These are phyloP conservation scores for Callithrix jacchus DNA, from an alignment of 2,113 vertebrate genomes.

Conservation along the genomic window DNA sequence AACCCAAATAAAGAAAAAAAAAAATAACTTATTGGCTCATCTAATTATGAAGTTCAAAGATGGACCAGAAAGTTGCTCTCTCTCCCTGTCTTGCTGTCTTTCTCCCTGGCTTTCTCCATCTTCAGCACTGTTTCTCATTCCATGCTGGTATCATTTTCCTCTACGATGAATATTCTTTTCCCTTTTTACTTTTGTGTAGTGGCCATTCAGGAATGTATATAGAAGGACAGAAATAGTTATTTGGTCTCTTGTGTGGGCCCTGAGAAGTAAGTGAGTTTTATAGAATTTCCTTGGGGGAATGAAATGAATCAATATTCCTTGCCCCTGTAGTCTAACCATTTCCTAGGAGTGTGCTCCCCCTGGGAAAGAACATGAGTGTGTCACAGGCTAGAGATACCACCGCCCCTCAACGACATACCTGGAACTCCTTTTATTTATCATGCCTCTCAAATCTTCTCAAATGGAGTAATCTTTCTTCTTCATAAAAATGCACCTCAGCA, in stretches of 20 bases:
- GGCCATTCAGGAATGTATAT: not conserved
- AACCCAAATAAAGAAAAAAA: not conserved
- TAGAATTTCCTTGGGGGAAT: not conserved
- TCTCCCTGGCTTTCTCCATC: too few species aligned
- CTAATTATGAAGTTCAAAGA: not conserved
- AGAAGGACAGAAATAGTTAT: not conserved
- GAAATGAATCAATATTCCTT: not conserved
- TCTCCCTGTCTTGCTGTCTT: not conserved
- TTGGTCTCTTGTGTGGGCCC: not conserved
- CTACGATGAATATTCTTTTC: not conserved
- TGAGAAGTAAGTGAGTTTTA: not conserved
- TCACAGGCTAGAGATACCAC: not conserved
- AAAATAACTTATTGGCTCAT: not conserved
- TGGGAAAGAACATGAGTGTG: not conserved
- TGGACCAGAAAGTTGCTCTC: not conserved
- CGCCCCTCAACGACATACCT: too few species aligned
- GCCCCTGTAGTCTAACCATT: not conserved
- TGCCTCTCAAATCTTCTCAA: not conserved
- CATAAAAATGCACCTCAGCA: not conserved
- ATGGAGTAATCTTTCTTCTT: not conserved
- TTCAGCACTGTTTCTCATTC: not conserved
- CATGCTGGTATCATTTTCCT: not conserved
- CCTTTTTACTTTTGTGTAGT: not conserved
- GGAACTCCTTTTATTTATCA: too few species aligned
- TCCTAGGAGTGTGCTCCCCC: not conserved